Evolutionary conservation across 1,140 invertebrate species (phyloP), one percentile per base, ranked within the genome.

Genomic region (Drosophila sechellia): DNA sequence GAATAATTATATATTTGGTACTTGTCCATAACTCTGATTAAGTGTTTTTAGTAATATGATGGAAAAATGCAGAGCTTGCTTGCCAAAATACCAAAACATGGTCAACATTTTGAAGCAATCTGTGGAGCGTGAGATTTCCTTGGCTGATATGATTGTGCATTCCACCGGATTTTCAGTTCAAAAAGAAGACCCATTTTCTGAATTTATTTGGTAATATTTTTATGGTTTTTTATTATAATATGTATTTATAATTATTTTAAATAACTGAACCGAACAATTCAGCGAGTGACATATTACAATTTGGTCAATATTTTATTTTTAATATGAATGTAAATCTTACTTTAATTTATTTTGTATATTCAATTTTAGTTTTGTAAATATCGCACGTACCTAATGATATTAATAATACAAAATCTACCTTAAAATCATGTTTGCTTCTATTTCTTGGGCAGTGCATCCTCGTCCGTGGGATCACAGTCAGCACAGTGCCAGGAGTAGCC

Each of bases 401-500:
- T 48, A 48, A 52, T n/a, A 15, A 15, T 54, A 42, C 10, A 58
- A 53, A 53, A 17, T 31, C 20, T 40, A 20, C 8, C 27, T 49
- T 52, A 52, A 35, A 48, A 54, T 31, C 31, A 8, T 37, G 11
- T 13, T n/a, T 52, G 20, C 34, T 37, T n/a, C 37, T 74, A 70
- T 57, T 71, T 71, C 40, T 79, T 76, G 43, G 75, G 71, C 70
- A 78, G 56, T 46, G 83, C 79, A 45, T 91, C 90, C 17, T 91
- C 90, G 22, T 91, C 96, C 80, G 97, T 97, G 54, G 96, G 96
- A 94, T 98, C 97, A 94, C 98, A 99, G 91, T 98, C 97, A 49
- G 97, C 97, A 93, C 98, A 99, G 92, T 98, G 97, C 98, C 98
- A 99, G 5, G 96, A 97, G 92, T 98, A 98, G 40, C 98, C 97